phyloP scores from a whole-genome alignment of 1,140 invertebrate genomes.

The Varroa destructor region DNA sequence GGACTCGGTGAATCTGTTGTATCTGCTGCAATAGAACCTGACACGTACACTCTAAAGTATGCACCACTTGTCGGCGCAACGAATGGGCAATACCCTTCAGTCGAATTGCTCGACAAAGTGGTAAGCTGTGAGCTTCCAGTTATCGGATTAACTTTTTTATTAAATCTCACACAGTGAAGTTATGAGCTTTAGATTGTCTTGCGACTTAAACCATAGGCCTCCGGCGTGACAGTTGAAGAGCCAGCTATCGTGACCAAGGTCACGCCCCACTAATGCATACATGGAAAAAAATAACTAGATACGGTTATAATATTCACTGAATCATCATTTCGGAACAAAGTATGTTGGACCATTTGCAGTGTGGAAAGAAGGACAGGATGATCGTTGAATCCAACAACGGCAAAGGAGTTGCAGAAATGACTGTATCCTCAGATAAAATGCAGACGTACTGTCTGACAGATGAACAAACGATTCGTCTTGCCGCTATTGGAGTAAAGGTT shows the following conservation, averaged over 20 bases:
- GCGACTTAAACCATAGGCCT: not conserved
- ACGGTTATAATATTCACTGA: not conserved
- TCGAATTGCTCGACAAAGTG: no score
- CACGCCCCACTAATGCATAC: no score
- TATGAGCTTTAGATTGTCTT: not conserved
- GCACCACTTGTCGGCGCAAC: no score
- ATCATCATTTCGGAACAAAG: not conserved
- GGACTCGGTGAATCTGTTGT: slow-evolving; percentile 69
- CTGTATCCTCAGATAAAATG: not conserved
- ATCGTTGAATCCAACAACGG: not conserved
- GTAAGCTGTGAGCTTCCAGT: no score
- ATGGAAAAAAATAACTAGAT: no score
- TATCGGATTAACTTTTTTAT: not conserved
- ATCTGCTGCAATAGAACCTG: slow-evolving; percentile 56
- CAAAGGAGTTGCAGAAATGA: not conserved
- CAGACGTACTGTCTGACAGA: not conserved
- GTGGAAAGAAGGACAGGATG: not conserved
- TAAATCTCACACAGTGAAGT: not conserved
- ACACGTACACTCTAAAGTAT: slow-evolving; percentile 41
- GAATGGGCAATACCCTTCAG: no score
- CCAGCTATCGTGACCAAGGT: no score
- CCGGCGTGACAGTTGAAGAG: no score
- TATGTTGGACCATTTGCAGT: slow-evolving; percentile 3
- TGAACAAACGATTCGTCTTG: not conserved
- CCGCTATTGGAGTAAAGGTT: not conserved